These are phyloP conservation scores for Silurus meridionalis DNA, from an alignment of 2,113 vertebrate species.

Conservation along the genomic window DNA sequence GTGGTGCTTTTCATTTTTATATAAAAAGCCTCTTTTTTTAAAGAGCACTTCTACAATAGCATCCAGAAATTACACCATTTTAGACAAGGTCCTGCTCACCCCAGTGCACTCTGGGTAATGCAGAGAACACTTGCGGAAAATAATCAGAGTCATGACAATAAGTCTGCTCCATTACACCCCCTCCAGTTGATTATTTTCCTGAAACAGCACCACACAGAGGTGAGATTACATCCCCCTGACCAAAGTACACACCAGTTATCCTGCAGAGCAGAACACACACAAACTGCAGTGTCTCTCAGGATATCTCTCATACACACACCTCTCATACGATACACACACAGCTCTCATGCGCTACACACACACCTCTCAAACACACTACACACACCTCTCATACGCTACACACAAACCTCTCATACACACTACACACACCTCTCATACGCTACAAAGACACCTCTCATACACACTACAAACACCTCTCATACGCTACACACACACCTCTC, in stretches of 20 bases:
- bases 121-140: background rate
- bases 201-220: background rate
- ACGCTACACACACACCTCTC: too few relatives aligned
- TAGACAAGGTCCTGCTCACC: background rate
- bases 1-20: background rate
- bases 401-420: too few relatives aligned
- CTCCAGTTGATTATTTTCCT: background rate
- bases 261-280: too few relatives aligned
- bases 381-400: too few relatives aligned
- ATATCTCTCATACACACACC: too few relatives aligned
- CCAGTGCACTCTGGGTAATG: background rate
- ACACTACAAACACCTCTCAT: too few relatives aligned
- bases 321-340: too few relatives aligned
- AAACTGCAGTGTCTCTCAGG: too few relatives aligned
- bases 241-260: background rate
- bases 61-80: background rate
- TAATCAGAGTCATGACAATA: background rate
- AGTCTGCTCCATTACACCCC: background rate
- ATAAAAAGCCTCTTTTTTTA: background rate
- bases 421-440: too few relatives aligned
- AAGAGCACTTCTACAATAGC: background rate
- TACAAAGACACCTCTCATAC: too few relatives aligned
- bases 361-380: too few relatives aligned
- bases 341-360: too few relatives aligned
- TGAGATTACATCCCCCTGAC: background rate